A percentile compares a stretch with the other conserved stretches of the same genome.
Conservation (phyloP, 1,140 invertebrate genomes). For the Nylanderia fulva region DNA sequence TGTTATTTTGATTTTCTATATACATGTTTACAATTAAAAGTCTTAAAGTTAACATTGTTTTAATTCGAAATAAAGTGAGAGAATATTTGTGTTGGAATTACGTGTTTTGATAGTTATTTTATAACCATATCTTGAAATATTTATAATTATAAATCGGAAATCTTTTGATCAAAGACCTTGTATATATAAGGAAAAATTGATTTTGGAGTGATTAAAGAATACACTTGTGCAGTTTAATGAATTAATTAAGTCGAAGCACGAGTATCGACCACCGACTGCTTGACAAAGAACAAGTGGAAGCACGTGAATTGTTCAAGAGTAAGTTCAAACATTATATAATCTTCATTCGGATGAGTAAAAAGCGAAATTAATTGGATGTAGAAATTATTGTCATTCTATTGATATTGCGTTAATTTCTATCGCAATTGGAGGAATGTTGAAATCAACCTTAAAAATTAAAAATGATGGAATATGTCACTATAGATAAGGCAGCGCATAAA, state of each 20-base stretch:
- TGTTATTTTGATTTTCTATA: too few relatives aligned
- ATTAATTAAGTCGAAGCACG: background rate
- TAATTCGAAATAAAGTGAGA: background rate
- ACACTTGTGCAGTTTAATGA: background rate
- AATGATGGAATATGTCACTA: background rate
- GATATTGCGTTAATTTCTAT: background rate
- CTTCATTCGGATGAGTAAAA: background rate
- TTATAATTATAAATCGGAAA: background rate
- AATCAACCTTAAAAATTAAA: background rate
- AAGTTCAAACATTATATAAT: slow-evolving; percentile 11
- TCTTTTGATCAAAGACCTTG: background rate
- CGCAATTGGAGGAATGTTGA: background rate
- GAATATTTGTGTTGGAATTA: background rate
- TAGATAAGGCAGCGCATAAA: background rate
- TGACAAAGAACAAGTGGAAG: background rate
- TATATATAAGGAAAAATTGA: background rate
- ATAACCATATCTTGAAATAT: background rate
- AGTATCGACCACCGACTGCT: background rate
- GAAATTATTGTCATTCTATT: background rate
- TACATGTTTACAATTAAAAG: background rate
- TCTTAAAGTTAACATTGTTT: background rate
- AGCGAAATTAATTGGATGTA: background rate
- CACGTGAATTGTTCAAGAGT: background rate
- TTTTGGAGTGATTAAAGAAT: background rate
- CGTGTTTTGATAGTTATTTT: background rate